Conservation (phyloP, 2,888 invertebrate species). For the Prosapia bicincta region DNA sequence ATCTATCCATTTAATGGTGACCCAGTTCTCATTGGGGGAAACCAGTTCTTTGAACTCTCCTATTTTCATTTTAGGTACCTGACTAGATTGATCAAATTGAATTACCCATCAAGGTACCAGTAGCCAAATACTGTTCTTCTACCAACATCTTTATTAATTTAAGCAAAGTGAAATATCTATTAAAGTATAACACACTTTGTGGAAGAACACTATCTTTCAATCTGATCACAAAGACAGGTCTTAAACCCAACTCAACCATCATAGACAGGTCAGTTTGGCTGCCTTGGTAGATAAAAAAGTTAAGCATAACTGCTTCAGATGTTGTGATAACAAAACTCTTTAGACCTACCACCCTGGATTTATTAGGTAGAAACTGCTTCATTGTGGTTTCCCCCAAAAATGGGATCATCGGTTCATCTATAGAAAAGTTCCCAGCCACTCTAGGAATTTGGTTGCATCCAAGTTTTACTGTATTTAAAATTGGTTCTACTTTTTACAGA, state of each 20-base stretch:
- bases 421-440: no score
- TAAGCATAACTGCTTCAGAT: constrained; percentile 6
- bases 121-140: no score
- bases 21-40: background rate
- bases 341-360: constrained; percentile 9
- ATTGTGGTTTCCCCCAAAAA: background rate
- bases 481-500: no score
- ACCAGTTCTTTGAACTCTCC: background rate
- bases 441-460: no score
- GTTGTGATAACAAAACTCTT: constrained; percentile 1
- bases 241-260: background rate
- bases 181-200: background rate
- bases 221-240: background rate
- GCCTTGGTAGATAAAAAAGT: constrained; percentile 4
- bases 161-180: constrained; percentile 1
- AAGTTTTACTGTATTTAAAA: no score
- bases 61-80: background rate
- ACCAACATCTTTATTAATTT: background rate
- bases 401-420: constrained; percentile 6
- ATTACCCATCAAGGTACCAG: no score
- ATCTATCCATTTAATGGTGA: constrained; percentile 10
- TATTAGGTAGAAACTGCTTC: constrained; percentile 5
- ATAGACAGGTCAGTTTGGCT: background rate
- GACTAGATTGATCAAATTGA: no score
- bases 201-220: background rate